A percentile compares a stretch with the other conserved stretches of the same genome.
Conservation (phyloP, 2,888 invertebrate species). For the Epirrhoe tristata region DNA sequence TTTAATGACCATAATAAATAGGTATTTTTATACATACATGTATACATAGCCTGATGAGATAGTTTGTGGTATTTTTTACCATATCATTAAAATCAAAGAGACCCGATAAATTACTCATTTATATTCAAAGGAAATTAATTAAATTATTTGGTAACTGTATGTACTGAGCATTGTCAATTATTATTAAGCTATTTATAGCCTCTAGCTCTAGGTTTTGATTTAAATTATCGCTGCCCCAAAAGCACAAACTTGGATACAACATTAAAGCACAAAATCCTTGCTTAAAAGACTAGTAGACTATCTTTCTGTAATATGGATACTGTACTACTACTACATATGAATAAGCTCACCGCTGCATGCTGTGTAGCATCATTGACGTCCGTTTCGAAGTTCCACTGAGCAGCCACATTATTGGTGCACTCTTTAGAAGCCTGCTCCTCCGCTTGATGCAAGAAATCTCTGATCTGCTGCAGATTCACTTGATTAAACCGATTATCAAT, state of each 20-base stretch:
- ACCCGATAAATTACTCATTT: no score
- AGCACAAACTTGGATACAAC: no score
- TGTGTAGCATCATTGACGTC: slow-evolving; percentile 94
- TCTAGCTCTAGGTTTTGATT: no score
- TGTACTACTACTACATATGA: no score
- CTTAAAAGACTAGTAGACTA: no score
- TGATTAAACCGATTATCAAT: slow-evolving; percentile 76
- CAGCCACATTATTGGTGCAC: slow-evolving; percentile 94
- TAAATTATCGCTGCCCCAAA: no score
- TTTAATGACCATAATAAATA: slow-evolving; percentile 50
- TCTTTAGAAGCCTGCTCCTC: slow-evolving; percentile 92
- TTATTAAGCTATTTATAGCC: no score
- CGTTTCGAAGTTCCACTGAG: slow-evolving; percentile 96
- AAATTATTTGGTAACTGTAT: no score
- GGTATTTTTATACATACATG: slow-evolving; percentile 18
- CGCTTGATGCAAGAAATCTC: slow-evolving; percentile 88
- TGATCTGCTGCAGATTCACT: slow-evolving; percentile 76
- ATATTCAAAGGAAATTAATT: no score
- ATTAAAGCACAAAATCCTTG: no score
- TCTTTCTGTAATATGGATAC: no score
- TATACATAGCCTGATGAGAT: slow-evolving; percentile 10
- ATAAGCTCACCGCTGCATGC: slow-evolving; percentile 91
- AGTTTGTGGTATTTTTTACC: neutral
- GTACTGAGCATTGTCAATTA: no score
- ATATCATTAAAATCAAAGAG: neutral